Evolutionary conservation across 1,140 invertebrate genomes (phyloP).

Genomic region (Tetramorium parvispinum): DNA sequence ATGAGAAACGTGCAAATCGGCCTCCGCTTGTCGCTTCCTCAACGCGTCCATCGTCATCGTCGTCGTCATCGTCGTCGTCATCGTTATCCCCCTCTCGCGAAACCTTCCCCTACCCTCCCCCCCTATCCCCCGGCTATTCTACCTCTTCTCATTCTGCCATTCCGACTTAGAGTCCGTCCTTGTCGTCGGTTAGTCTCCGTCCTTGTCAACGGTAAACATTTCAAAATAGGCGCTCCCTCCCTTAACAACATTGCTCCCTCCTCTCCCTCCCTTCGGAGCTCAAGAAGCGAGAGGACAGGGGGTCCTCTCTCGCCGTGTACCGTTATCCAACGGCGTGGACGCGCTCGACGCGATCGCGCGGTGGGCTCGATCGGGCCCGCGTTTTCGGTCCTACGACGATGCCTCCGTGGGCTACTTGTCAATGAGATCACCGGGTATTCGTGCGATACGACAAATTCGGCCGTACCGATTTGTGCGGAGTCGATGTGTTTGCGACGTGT

Average conservation of each 20-base stretch:
- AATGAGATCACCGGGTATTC: slow-evolving; percentile 82
- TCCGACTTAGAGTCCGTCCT: slow-evolving; percentile 75
- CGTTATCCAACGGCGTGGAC: slow-evolving; percentile 82
- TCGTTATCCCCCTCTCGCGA: background rate
- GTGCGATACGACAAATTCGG: slow-evolving; percentile 72
- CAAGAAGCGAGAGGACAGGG: slow-evolving; percentile 32
- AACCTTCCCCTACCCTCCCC: background rate
- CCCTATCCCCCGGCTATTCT: background rate
- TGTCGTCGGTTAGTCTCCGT: slow-evolving; percentile 79
- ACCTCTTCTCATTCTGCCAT: background rate
- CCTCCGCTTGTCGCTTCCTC: slow-evolving; percentile 1
- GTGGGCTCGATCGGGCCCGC: slow-evolving; percentile 38
- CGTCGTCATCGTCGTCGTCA: background rate
- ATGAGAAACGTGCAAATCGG: slow-evolving; percentile 78
- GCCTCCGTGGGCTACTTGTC: slow-evolving; percentile 81
- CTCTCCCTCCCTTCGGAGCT: background rate
- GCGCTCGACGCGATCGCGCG: slow-evolving; percentile 13
- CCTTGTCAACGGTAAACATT: slow-evolving; percentile 78
- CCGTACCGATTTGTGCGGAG: slow-evolving; percentile 61
- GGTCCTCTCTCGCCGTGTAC: slow-evolving; percentile 75
- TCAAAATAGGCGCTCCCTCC: slow-evolving; percentile 26
- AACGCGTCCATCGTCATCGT: background rate
- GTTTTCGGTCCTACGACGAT: slow-evolving; percentile 81
- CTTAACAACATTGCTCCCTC: background rate
- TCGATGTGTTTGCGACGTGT: slow-evolving; percentile 33